Base-by-base conservation (phyloP, 2,113 vertebrate species). In the Phalacrocorax carbo region DNA sequence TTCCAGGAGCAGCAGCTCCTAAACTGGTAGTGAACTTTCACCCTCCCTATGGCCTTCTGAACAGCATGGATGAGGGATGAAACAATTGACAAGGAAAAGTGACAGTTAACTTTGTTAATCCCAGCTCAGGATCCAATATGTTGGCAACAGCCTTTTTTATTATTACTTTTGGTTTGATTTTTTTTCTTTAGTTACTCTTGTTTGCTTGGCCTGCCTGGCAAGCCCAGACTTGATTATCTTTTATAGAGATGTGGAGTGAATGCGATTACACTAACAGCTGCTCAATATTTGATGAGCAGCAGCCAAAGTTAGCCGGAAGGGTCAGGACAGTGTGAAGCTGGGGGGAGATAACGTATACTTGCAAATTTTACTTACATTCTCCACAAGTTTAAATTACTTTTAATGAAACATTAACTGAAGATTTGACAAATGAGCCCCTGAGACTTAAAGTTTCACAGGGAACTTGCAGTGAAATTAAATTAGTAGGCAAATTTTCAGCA, bases 201-300 rank as follows among this genome's bases (percentile, higher is more conserved):
- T 95, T 92, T 83, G 44, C 62, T 83, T 55, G 82, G 49, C 51
- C 84, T 87, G 49, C 66, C 61, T 86, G 34, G 68, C 73, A 82
- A 71, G 26, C 57, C 46, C 69, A 82, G 61, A 16, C 54, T 91
- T 77, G 62, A 87, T 96, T 86, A 82, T 61, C 42, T 93, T 95
- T 86, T 15, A 8, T 27, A 48, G 65, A 58, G 60, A 81, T 87
- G 77, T 79, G 54, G 52, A 94, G 34, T 71, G 91, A 95, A 88
- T 80, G 80, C 70, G 95, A 60, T 93, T 89, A 86, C 64, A 81
- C n/a, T 87, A 94, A 93, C 87, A 96, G 68, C 87, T 92, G 82
- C 72, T 97, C 94, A 94, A 83, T 96, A 95, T 92, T 97, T 95
- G 80, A 97, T 94, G 73, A 96, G 89, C 76, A 91, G 89, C 82